Conservation (phyloP, 2,797 vertebrate genomes). For the Pelochelys cantorii region DNA sequence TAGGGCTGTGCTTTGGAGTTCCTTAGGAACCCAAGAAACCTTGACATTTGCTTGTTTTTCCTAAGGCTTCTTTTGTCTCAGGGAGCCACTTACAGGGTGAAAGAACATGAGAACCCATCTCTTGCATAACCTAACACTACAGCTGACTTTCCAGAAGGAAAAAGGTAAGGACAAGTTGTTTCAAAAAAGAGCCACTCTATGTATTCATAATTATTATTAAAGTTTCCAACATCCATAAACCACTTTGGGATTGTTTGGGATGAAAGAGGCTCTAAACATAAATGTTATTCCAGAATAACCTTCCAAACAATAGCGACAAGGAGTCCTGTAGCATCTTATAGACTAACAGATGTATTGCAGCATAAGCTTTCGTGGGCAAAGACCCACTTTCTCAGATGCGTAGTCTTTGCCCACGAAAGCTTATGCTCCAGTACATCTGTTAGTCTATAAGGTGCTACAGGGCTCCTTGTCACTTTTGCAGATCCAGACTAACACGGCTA, state of each 20-base stretch:
- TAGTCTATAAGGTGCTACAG: too few species aligned
- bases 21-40: slow-evolving; percentile 19
- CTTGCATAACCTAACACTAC: neutral
- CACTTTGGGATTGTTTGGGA: neutral
- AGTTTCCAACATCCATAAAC: neutral
- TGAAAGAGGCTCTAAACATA: neutral
- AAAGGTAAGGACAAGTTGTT: neutral
- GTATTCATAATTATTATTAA: neutral
- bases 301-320: slow-evolving; percentile 21
- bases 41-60: neutral
- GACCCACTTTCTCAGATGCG: too few species aligned
- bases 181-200: neutral
- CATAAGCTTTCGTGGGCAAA: too few species aligned
- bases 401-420: too few species aligned
- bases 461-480: too few species aligned
- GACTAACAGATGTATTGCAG: too few species aligned
- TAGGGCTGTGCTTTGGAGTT: neutral
- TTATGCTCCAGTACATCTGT: too few species aligned
- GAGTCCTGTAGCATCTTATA: too few species aligned
- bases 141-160: neutral
- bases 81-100: neutral
- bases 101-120: neutral
- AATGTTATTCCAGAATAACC: neutral
- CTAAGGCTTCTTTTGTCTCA: neutral
- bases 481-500: too few species aligned